These are phyloP conservation scores for Automeris io DNA, from an alignment of 2,888 invertebrate genomes.

Conservation along the genomic window DNA sequence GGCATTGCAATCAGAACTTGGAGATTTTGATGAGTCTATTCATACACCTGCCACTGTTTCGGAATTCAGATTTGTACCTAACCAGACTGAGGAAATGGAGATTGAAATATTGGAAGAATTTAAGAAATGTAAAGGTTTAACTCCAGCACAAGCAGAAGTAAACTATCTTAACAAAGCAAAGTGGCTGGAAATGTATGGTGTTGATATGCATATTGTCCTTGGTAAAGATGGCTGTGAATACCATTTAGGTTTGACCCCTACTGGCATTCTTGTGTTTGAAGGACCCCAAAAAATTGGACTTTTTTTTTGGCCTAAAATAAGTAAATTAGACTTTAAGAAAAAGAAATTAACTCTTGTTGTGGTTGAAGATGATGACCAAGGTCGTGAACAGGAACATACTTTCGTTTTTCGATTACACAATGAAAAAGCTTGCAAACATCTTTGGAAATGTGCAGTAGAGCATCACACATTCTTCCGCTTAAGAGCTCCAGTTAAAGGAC, in stretches of 20 bases:
- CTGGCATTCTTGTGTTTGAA: constrained; percentile 98
- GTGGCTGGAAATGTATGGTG: constrained; percentile 99
- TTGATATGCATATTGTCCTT: constrained; percentile 98
- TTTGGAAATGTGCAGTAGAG: constrained; percentile 99
- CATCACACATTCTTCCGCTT: constrained; percentile 99
- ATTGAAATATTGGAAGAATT: constrained; percentile 94
- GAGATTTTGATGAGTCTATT: constrained; percentile 94
- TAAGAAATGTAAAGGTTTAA: constrained; percentile 89
- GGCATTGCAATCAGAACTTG: constrained; percentile 97
- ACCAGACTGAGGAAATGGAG: constrained; percentile 98
- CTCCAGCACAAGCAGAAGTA: constrained; percentile 96
- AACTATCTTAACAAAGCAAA: constrained; percentile 97
- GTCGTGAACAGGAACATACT: constrained; percentile 97
- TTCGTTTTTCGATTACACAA: constrained; percentile 98
- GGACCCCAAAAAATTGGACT: constrained; percentile 97
- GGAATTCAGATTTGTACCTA: constrained; percentile 97
- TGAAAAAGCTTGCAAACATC: constrained; percentile 98
- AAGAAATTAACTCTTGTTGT: constrained; percentile 98
- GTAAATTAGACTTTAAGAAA: constrained; percentile 97
- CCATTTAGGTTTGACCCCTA: constrained; percentile 96
- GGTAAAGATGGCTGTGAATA: constrained; percentile 98
- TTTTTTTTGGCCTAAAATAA: constrained; percentile 99
- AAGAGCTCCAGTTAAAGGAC: constrained; percentile 91
- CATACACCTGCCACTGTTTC: constrained; percentile 98
- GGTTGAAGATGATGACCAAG: constrained; percentile 98